phyloP scores from a whole-genome alignment of 2,797 vertebrate species.

The Poliocrania exsul region DNA sequence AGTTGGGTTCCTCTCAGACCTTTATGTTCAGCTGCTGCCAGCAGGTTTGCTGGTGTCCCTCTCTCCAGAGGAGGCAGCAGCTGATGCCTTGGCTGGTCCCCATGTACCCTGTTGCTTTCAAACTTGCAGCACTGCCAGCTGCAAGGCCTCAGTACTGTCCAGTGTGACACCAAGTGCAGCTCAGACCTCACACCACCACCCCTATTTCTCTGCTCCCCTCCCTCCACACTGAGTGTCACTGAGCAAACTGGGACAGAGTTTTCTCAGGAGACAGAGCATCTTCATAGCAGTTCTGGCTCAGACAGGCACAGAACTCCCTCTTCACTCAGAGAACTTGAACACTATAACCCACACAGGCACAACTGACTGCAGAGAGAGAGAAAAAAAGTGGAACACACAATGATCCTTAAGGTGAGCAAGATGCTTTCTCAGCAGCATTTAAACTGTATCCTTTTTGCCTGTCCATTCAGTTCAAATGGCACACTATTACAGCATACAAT shows the following conservation, averaged over 20 bases:
- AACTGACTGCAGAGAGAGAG: background rate
- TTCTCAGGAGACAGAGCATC: background rate
- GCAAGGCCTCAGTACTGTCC: background rate
- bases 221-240: rapidly evolving
- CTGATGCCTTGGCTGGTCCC: background rate
- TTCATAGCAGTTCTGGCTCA: background rate
- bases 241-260: background rate
- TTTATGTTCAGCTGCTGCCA: background rate
- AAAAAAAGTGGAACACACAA: background rate
- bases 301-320: background rate
- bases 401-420: background rate
- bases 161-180: background rate
- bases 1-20: background rate
- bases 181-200: background rate
- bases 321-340: background rate
- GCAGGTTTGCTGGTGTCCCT: background rate
- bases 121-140: background rate
- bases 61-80: background rate
- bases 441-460: background rate
- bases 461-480: background rate
- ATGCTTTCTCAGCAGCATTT: background rate
- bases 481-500: background rate
- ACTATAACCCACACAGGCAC: rapidly evolving
- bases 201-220: background rate
- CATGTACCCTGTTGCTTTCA: background rate